Evolutionary conservation across 2,888 invertebrate species (phyloP), one percentile per base, ranked within the genome.

Genomic region (Ephialtes manifestator): DNA sequence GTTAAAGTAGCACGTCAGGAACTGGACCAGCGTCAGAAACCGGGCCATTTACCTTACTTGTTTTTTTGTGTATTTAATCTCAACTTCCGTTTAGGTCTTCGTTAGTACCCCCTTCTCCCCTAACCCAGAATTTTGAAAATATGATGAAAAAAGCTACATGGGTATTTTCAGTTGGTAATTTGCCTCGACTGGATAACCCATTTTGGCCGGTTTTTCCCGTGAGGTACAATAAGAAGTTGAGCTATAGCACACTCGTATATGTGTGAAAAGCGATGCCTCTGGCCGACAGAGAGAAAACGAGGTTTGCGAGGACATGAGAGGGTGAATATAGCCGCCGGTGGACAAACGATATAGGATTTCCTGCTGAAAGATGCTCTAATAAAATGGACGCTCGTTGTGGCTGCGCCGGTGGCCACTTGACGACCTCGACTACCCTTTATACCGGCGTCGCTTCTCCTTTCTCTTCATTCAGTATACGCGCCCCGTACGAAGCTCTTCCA

Each of bases 261-360:
- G 43, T 24, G 20, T 24, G 39, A n/a, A 35, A 31, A 10, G 39
- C 18, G 28, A 28, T 58, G 60, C 18, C 31, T 35, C 18, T 43
- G 31, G 60, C 4, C 15, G 31, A 51, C 15, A 24, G 48, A 31
- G 15, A 43, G 20, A 63, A 60, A 71, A 48, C 20, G 60, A 35
- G 39, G 48, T 48, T 67, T 43, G 46, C 20, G 53, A 51, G 74
- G 53, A 48, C 65, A 80, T 58, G 51, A 77, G 72, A 58, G 85
- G 89, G 87, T 89, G 89, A 90, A 90, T 67, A 68, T 71, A 60
- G 89, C 87, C 88, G 87, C 76, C 81, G 88, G 90, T 89, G 90
- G 90, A 91, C 90, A 91, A 92, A 91, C 91, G 91, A 91, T 92
- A 92, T 92, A 91, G 91, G 91, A 91, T 91, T 91, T 90, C 81